These are phyloP conservation scores for Lepeophtheirus nordmannii DNA, from an alignment of 2,888 invertebrate genomes.

Conservation along the genomic window DNA sequence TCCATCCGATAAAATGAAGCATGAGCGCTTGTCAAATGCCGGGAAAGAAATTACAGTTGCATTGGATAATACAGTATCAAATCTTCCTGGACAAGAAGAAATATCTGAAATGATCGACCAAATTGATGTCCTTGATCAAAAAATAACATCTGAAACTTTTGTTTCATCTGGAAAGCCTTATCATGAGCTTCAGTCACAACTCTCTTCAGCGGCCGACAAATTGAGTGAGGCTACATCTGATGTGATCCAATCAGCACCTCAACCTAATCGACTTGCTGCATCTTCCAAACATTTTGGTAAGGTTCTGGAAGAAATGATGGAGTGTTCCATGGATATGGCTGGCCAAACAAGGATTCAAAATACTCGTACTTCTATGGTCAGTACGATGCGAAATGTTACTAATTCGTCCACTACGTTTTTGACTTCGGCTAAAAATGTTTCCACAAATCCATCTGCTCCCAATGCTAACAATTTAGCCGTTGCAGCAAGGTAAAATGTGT, in stretches of 20 bases:
- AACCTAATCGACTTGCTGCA: conserved; percentile 52
- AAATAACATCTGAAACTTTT: conserved; percentile 48
- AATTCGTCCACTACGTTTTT: conserved; percentile 69
- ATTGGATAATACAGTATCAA: conserved; percentile 55
- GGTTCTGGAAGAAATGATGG: conserved; percentile 59
- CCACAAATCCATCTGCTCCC: conserved; percentile 73
- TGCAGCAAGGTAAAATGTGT: conserved; percentile 48
- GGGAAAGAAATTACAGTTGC: conserved; percentile 56
- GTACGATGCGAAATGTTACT: conserved; percentile 70
- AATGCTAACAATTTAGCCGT: conserved; percentile 75
- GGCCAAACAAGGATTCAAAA: conserved; percentile 61
- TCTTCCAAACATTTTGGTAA: conserved; percentile 58
- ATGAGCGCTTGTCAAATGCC: conserved; percentile 50
- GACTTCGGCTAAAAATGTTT: conserved; percentile 70
- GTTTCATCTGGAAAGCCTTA: conserved; percentile 54
- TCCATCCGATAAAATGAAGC: conserved; percentile 46
- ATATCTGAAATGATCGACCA: conserved; percentile 73
- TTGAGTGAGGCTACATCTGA: conserved; percentile 68
- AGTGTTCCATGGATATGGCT: conserved; percentile 67
- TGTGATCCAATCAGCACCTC: conserved; percentile 56
- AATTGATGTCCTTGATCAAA: conserved; percentile 53
- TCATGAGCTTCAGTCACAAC: conserved; percentile 64
- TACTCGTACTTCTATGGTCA: conserved; percentile 63
- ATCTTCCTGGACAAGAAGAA: conserved; percentile 80
- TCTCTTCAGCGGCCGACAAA: conserved; percentile 65